Base-by-base conservation (phyloP, 2,888 invertebrate genomes). In the Agriopis leucophaearia region DNA sequence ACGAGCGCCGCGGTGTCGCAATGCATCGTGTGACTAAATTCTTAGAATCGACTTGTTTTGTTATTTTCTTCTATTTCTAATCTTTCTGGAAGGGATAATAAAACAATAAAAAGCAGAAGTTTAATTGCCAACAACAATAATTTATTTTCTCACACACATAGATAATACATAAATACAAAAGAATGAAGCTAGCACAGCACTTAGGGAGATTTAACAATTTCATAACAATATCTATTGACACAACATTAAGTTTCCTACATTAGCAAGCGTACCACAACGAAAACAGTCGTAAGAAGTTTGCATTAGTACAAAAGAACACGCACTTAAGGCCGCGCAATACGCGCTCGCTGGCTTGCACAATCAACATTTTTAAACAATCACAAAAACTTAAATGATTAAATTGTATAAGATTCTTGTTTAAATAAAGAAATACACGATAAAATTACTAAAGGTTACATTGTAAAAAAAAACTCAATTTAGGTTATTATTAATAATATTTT, bases 41-140 rank as follows among this genome's bases (percentile, higher is more conserved):
- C 10, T 48, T 12, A 27, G 18, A 3, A 27, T 3, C 3, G 1
- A 27, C 18, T 27, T 27, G 3, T 1, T 27, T 7, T n/a, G n/a
- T n/a, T n/a, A n/a, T n/a, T n/a, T n/a, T n/a, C n/a, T n/a, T n/a
- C n/a, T n/a, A n/a, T n/a, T n/a, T n/a, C n/a, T n/a, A n/a, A n/a
- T n/a, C n/a, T n/a, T n/a, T n/a, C n/a, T n/a, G n/a, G 27, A 27
- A 13, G 12, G 40, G 45, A 36, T 16, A 50, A 36, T 8, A 52
- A 8, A 10, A 38, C 36, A 56, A 48, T 56, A 73, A 78, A 27
- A 76, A 75, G 69, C 78, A 79, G 80, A 62, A 47, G 52, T 69
- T 48, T 42, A 69, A 63, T 74, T 84, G 88, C 88, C 92, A 93
- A 93, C 93, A 92, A 94, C 93, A 92, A 91, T 94, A 90, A 87